A percentile compares a stretch with the other conserved stretches of the same genome.
Conservation (phyloP, 2,888 invertebrate species). For the Bellardia bayeri region DNA sequence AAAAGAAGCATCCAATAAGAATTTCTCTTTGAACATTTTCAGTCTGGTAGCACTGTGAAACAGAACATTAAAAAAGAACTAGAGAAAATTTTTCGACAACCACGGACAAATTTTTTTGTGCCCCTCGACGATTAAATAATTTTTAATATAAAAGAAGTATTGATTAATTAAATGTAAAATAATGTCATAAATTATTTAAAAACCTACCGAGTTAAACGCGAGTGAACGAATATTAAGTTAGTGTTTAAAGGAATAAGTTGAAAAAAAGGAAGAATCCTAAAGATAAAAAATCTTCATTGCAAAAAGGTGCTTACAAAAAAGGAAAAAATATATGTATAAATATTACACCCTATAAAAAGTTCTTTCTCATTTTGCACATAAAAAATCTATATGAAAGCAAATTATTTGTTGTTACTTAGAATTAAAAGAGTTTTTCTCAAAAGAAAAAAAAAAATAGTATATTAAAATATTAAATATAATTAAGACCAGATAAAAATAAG, state of each 20-base stretch:
- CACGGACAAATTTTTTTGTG: constrained; percentile 59
- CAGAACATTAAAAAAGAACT: constrained; percentile 48
- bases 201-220: constrained; percentile 30
- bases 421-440: constrained; percentile 7
- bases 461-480: constrained; percentile 57
- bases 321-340: constrained; percentile 45
- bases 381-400: constrained; percentile 16
- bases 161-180: constrained; percentile 61
- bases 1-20: constrained; percentile 48
- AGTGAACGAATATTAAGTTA: constrained; percentile 42
- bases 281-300: constrained; percentile 46
- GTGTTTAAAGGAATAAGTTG: constrained; percentile 18
- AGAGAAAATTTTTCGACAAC: constrained; percentile 60
- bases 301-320: constrained; percentile 58
- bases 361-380: constrained; percentile 13
- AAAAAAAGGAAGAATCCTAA: constrained; percentile 21
- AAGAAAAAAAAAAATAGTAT: constrained; percentile 39
- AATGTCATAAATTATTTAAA: constrained; percentile 49
- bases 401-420: constrained; percentile 14
- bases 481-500: constrained; percentile 45
- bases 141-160: constrained; percentile 69
- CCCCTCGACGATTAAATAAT: constrained; percentile 67
- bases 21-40: background rate
- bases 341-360: constrained; percentile 44
- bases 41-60: constrained; percentile 39